These are phyloP conservation scores for Mellilla xanthometata DNA, from an alignment of 2,888 invertebrate genomes.

Conservation along the genomic window DNA sequence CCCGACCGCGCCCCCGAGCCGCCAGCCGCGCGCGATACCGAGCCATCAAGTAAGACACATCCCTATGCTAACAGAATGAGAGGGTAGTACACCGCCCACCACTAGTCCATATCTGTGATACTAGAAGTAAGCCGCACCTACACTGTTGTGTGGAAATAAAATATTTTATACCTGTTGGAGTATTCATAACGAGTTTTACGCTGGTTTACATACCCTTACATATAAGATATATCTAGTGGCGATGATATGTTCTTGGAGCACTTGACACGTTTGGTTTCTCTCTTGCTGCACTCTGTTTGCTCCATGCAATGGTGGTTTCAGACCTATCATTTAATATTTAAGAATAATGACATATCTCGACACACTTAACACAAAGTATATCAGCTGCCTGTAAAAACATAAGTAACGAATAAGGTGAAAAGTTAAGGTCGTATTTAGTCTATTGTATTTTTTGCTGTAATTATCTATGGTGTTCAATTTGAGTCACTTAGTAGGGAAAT, in stretches of 20 bases:
- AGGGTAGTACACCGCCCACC: conserved; percentile 11
- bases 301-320: conserved; percentile 4
- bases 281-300: conserved; percentile 15
- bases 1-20: conserved; percentile 59
- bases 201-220: conserved; percentile 60
- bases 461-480: background rate
- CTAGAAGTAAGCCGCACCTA: conserved; percentile 53
- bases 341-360: no score
- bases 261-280: conserved; percentile 19
- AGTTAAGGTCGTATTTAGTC: background rate
- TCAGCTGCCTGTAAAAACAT: no score
- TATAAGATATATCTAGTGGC: conserved; percentile 36
- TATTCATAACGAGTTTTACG: conserved; percentile 65
- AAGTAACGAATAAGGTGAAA: background rate
- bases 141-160: conserved; percentile 69
- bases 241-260: conserved; percentile 7
- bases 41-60: conserved; percentile 77
- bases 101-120: conserved; percentile 53
- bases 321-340: no score
- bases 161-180: conserved; percentile 69
- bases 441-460: conserved; percentile 27
- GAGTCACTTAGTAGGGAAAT: no score
- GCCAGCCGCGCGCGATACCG: conserved; percentile 38
- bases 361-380: no score
- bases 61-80: conserved; percentile 43